phyloP scores from a whole-genome alignment of 2,888 invertebrate species.

The Pheosia tremula region DNA sequence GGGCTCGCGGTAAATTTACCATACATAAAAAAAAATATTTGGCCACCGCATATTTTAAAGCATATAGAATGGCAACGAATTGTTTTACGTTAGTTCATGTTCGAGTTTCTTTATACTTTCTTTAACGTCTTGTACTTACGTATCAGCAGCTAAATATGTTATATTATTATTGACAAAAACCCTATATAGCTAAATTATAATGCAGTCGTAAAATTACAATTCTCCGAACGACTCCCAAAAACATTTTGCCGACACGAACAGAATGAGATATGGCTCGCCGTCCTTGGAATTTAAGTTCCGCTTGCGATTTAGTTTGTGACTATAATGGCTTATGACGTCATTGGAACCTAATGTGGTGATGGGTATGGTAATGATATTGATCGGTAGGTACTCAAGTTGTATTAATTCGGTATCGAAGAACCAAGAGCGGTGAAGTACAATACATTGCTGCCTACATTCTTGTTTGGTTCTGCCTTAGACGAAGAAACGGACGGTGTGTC shows the following conservation, averaged over 20 bases:
- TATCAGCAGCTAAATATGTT: neutral
- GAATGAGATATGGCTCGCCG: slow-evolving; percentile 16
- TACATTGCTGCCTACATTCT: too few species aligned
- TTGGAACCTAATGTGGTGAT: slow-evolving; percentile 11
- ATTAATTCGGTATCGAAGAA: neutral
- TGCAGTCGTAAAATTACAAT: slow-evolving; percentile 3
- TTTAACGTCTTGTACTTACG: too few species aligned
- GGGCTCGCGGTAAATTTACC: too few species aligned
- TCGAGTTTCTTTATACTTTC: too few species aligned
- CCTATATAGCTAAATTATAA: neutral
- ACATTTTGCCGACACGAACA: slow-evolving; percentile 21
- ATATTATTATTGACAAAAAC: neutral
- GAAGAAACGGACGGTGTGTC: too few species aligned
- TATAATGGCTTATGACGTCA: slow-evolving; percentile 24
- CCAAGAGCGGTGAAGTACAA: too few species aligned
- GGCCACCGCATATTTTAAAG: too few species aligned
- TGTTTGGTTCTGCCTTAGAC: too few species aligned
- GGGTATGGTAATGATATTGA: slow-evolving; percentile 11
- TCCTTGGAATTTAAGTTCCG: slow-evolving; percentile 33
- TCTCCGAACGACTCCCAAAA: slow-evolving; percentile 24
- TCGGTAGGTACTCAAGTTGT: neutral
- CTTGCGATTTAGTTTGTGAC: slow-evolving; percentile 24
- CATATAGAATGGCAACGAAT: too few species aligned
- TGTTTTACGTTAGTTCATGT: too few species aligned
- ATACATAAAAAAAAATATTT: too few species aligned